phyloP scores from a whole-genome alignment of 2,888 invertebrate species.

The Cancer borealis region DNA sequence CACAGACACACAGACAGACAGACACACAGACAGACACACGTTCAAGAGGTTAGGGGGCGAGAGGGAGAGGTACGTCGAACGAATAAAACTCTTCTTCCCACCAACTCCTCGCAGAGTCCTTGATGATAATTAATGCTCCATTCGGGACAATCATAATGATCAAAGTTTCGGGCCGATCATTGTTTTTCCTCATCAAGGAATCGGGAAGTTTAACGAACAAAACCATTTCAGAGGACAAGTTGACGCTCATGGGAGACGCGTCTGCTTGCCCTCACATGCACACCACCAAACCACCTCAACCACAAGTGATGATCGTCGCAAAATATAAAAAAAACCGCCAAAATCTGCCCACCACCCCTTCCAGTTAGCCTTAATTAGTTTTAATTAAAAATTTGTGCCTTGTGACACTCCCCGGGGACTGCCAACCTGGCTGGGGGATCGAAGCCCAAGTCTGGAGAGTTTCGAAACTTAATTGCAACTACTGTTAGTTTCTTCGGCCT shows the following conservation, averaged over 20 bases:
- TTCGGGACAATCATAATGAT: slow-evolving; percentile 34
- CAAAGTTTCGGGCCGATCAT: slow-evolving; percentile 22
- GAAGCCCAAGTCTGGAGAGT: background rate
- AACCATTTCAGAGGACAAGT: background rate
- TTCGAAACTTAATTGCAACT: background rate
- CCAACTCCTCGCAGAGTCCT: background rate
- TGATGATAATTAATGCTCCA: slow-evolving; percentile 29
- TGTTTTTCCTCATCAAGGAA: slow-evolving; percentile 15
- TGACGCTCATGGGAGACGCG: background rate
- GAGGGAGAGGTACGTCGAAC: background rate
- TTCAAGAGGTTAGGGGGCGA: background rate
- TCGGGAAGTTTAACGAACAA: slow-evolving; percentile 18
- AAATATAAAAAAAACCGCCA: background rate
- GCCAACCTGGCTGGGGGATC: background rate
- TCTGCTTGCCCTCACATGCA: background rate
- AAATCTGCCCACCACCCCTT: background rate
- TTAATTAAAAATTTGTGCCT: background rate
- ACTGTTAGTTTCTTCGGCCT: background rate
- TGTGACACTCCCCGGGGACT: background rate
- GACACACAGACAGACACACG: too few species aligned
- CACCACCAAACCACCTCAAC: background rate
- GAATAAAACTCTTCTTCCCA: background rate
- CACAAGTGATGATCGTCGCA: background rate
- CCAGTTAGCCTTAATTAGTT: background rate
- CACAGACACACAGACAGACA: background rate